Evolutionary conservation across 2,888 invertebrate genomes (phyloP).

Genomic region (Campaea margaritaria): DNA sequence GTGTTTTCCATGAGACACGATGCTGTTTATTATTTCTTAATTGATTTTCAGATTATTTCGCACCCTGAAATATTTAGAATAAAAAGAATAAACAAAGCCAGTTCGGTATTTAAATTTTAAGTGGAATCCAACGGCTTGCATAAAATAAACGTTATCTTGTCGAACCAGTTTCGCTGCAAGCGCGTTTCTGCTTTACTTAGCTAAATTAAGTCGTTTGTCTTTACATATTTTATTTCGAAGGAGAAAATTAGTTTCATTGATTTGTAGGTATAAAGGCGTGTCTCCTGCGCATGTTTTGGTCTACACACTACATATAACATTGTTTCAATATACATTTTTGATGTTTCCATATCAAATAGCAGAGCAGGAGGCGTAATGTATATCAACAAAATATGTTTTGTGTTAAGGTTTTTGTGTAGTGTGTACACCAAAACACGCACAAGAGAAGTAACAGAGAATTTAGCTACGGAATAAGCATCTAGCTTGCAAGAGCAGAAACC

Average conservation of each 20-base stretch:
- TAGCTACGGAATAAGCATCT: no score
- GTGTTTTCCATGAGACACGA: no score
- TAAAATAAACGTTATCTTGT: constrained; percentile 50
- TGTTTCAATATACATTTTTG: no score
- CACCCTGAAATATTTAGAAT: constrained; percentile 15
- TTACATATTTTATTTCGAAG: constrained; percentile 32
- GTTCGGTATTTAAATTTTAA: constrained; percentile 36
- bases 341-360: no score
- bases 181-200: constrained; percentile 36
- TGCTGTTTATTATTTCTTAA: no score
- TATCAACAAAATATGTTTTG: no score
- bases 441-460: no score
- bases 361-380: no score
- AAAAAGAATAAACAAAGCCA: constrained; percentile 22
- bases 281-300: no score
- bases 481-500: neutral
- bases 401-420: no score
- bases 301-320: no score
- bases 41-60: neutral
- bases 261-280: neutral
- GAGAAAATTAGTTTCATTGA: constrained; percentile 27
- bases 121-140: constrained; percentile 39
- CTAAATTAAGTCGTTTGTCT: constrained; percentile 48
- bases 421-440: no score
- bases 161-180: constrained; percentile 52